Evolutionary conservation across 2,113 vertebrate genomes (phyloP), one percentile per base, ranked within the genome.

Genomic region (Notechis scutatus): DNA sequence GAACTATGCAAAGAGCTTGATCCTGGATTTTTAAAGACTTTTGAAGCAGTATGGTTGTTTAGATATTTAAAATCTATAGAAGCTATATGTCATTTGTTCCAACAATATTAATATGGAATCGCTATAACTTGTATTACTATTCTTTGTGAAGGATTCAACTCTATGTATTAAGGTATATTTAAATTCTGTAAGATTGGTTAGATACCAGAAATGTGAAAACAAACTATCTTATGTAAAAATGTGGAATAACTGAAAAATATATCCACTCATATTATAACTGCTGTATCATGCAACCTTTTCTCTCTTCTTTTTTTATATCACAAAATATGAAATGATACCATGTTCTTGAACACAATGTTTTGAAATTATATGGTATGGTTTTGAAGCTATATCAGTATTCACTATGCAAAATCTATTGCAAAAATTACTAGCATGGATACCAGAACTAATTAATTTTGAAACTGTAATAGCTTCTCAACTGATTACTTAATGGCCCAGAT

Each of bases 221-320:
- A 95, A 88, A 93, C 89, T 89, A 94, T 96, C 92, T 88, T 95
- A 94, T 23, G 56, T 39, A 45, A 95, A 93, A 94, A 95, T 93
- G 96, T 93, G 96, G 94, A 95, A 86, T 95, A 52, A 2, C 95
- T 96, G 96, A 95, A 96, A 96, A 96, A 95, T 95, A 96, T 96
- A 95, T 93, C 96, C 95, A 94, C 94, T 89, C 93, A 47, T 95
- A 96, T 95, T 96, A 96, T 96, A 96, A 96, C 94, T 96, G 95
- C 94, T 93, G 96, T 69, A 87, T 95, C 96, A 57, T 5, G 0
- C 0, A 0, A 85, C 92, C 85, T 42, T 89, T 90, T 29, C 42
- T 69, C 57, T 93, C 87, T 56, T 92, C 90, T 92, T 93, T 94
- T 94, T 94, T 90, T 94, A 89, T 1, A 42, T 89, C 88, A 93